Conservation (phyloP, 1,140 invertebrate species). For the Ooceraea biroi region DNA sequence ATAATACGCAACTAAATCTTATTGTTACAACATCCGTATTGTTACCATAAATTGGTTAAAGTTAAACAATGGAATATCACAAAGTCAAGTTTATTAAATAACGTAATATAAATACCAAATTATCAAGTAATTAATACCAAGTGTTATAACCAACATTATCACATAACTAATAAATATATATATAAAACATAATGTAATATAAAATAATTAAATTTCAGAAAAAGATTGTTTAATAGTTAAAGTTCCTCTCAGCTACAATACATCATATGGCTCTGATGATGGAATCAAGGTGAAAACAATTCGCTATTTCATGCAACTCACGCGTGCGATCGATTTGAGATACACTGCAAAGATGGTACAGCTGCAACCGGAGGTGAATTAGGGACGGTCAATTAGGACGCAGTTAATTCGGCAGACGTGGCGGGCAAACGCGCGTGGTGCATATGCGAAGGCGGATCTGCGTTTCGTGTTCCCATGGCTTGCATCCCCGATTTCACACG, state of each 20-base stretch:
- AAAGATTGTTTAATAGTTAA: too few relatives aligned
- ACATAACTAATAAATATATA: too few relatives aligned
- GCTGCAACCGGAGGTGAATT: constrained; percentile 59
- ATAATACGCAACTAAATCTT: neutral
- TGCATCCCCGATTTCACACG: constrained; percentile 70
- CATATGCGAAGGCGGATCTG: constrained; percentile 74
- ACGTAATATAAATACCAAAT: too few relatives aligned
- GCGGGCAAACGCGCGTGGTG: constrained; percentile 32
- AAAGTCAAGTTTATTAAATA: too few relatives aligned
- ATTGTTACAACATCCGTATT: neutral
- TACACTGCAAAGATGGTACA: constrained; percentile 22
- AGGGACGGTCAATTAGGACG: constrained; percentile 72
- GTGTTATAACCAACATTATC: too few relatives aligned
- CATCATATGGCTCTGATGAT: too few relatives aligned
- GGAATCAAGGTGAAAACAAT: constrained; percentile 31
- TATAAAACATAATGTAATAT: too few relatives aligned
- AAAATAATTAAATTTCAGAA: too few relatives aligned
- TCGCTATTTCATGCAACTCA: neutral
- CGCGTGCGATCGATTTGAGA: constrained; percentile 39
- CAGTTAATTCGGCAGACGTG: constrained; percentile 64
- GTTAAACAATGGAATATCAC: too few relatives aligned
- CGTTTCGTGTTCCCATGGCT: constrained; percentile 71
- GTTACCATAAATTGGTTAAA: too few relatives aligned
- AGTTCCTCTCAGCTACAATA: too few relatives aligned
- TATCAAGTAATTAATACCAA: too few relatives aligned